These are phyloP conservation scores for Seriola rivoliana DNA, from an alignment of 2,113 vertebrate species.

Conservation along the genomic window DNA sequence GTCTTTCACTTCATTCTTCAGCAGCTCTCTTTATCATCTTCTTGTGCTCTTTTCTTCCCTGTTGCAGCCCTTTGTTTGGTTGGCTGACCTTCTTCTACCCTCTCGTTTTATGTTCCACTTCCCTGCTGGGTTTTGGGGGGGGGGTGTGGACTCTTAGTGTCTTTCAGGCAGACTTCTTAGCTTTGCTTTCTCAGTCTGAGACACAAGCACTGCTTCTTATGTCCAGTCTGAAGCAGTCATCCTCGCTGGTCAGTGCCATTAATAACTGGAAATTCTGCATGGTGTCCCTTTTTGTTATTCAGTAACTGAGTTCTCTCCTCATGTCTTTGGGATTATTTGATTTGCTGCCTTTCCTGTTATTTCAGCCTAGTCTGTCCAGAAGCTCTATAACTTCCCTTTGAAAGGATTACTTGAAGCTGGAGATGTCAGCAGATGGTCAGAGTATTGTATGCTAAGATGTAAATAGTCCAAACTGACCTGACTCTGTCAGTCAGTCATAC, in stretches of 20 bases:
- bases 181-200: slow-evolving; percentile 7
- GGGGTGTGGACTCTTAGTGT: slow-evolving; percentile 19
- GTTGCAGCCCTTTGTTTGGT: slow-evolving; percentile 12
- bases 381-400: slow-evolving; percentile 1
- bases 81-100: slow-evolving; percentile 45
- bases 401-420: slow-evolving; percentile 18
- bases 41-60: background rate
- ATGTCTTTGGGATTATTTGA: slow-evolving; percentile 9
- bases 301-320: background rate
- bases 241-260: background rate
- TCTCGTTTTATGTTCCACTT: slow-evolving; percentile 24
- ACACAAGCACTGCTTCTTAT: background rate
- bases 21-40: slow-evolving; percentile 28
- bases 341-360: slow-evolving; percentile 27
- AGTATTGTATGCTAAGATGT: slow-evolving; percentile 10
- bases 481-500: background rate
- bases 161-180: slow-evolving; percentile 1
- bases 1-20: slow-evolving; percentile 24
- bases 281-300: slow-evolving; percentile 5
- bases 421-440: slow-evolving; percentile 31
- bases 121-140: slow-evolving; percentile 15
- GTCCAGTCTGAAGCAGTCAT: background rate
- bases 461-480: background rate
- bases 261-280: slow-evolving; percentile 10
- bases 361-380: slow-evolving; percentile 13